phyloP scores from a whole-genome alignment of 2,797 vertebrate species.

The Pangasius mekongensis region DNA sequence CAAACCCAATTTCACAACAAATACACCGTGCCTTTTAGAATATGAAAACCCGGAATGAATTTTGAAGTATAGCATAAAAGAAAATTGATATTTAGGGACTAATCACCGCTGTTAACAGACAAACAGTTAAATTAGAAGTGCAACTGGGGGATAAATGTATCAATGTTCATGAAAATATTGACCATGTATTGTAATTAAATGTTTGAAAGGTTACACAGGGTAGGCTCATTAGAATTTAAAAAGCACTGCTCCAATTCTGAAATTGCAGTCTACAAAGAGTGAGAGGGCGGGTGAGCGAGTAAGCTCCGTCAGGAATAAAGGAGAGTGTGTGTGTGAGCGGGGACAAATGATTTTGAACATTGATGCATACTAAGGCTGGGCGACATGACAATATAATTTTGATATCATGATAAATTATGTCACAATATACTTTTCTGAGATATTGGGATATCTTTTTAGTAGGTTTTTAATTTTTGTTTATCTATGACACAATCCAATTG shows the following conservation, averaged over 20 bases:
- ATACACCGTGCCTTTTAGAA: not conserved
- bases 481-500: not conserved
- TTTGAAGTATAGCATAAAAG: not conserved
- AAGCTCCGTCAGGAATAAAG: not conserved
- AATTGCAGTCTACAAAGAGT: slow-evolving; percentile 11
- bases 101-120: not conserved
- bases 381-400: not conserved
- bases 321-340: not conserved
- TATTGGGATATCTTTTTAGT: not conserved
- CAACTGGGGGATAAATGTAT: not conserved
- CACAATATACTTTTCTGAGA: not conserved
- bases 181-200: slow-evolving; percentile 1
- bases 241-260: slow-evolving; percentile 3
- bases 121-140: slow-evolving; percentile 6
- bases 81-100: not conserved
- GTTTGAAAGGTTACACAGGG: slow-evolving; percentile 3
- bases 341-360: not conserved
- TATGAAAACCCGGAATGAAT: not conserved
- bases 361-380: not conserved
- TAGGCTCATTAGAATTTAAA: slow-evolving; percentile 21
- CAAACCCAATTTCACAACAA: slow-evolving; percentile 15
- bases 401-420: not conserved
- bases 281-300: not conserved
- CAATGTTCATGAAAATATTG: slow-evolving; percentile 7
- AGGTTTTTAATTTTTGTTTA: not conserved